Evolutionary conservation across 2,797 vertebrate species (phyloP).

Genomic region (Podarcis siculus): DNA sequence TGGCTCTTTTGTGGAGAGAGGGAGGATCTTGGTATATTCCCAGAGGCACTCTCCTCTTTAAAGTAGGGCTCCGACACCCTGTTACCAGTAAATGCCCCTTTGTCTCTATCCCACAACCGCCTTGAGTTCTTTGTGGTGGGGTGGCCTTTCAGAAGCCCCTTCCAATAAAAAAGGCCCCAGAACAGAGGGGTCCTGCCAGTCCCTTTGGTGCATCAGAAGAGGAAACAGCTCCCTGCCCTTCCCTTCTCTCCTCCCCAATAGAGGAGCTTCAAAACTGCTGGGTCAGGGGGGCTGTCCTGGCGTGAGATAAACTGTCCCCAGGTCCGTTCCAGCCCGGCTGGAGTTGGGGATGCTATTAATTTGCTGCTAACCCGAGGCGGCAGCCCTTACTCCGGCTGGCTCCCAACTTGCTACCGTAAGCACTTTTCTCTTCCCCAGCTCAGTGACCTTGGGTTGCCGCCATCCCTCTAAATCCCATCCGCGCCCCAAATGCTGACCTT

Average conservation of each 20-base stretch:
- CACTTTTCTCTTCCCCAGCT: background rate
- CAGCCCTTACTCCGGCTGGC: background rate
- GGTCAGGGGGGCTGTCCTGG: background rate
- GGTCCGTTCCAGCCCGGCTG: background rate
- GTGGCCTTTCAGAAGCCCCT: background rate
- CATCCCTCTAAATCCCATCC: background rate
- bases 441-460: constrained; percentile 2
- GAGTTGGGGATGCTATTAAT: constrained; percentile 7
- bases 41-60: background rate
- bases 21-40: background rate
- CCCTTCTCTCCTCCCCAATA: no score
- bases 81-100: no score
- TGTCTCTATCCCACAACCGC: background rate
- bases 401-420: background rate
- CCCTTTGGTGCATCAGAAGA: background rate
- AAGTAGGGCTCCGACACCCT: no score
- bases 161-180: no score
- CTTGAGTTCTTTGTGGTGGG: background rate
- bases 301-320: background rate
- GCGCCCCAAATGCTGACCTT: constrained; percentile 36
- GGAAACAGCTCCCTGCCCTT: background rate
- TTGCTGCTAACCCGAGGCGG: constrained; percentile 4
- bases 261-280: background rate
- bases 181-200: background rate
- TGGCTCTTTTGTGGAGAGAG: background rate